These are phyloP conservation scores for Rhabdornis inornatus DNA, from an alignment of 2,113 vertebrate species.

Conservation along the genomic window DNA sequence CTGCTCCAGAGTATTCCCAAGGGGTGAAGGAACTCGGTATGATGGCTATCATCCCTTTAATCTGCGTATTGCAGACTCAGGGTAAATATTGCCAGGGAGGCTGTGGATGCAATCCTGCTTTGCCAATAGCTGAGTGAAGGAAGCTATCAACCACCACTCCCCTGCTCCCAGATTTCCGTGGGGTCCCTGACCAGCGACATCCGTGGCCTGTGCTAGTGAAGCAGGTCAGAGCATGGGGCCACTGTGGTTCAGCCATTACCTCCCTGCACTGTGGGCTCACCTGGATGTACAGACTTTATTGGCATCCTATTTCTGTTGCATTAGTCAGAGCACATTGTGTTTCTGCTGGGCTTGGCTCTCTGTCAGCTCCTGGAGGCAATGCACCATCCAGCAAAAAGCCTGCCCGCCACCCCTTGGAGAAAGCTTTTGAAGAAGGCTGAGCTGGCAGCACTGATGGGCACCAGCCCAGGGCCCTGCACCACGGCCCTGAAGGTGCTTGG, in stretches of 20 bases:
- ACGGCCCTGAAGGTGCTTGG: rapidly evolving
- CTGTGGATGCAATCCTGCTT: neutral
- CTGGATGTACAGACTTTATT: neutral
- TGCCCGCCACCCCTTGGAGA: neutral
- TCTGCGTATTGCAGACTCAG: neutral
- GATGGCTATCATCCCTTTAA: neutral
- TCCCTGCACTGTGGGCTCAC: neutral
- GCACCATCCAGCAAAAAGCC: neutral
- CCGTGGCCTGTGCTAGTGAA: neutral
- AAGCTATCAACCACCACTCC: neutral
- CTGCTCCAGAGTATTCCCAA: neutral
- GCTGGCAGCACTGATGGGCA: neutral
- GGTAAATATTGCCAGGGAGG: neutral
- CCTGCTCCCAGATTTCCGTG: neutral
- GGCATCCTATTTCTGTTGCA: neutral
- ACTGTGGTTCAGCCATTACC: neutral
- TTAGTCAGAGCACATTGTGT: neutral
- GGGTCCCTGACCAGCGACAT: neutral
- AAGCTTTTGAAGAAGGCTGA: neutral
- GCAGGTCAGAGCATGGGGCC: rapidly evolving
- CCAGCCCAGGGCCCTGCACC: neutral
- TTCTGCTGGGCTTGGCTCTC: neutral
- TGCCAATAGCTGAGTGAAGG: neutral
- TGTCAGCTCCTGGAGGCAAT: neutral
- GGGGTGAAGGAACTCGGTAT: neutral